Percentiles rank a stretch among this genome's conserved stretches.
Evolutionary conservation across 2,113 vertebrate species (phyloP).

Genomic region (Orientallactaga bullata): DNA sequence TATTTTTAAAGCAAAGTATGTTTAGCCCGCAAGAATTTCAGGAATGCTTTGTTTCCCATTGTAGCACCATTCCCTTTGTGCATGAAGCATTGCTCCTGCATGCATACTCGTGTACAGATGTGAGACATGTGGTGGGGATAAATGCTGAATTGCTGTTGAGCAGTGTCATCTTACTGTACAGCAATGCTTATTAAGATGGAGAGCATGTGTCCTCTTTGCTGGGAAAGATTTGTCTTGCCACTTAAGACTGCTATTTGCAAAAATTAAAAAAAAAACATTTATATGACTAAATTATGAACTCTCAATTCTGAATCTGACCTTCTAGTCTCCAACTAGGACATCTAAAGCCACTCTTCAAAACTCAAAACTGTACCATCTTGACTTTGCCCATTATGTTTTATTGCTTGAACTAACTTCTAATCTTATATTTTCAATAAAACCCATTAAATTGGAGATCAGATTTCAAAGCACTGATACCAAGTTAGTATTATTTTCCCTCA

Average conservation of each 20-base stretch:
- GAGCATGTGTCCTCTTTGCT: neutral
- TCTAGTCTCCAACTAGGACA: neutral
- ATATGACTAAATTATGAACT: constrained; percentile 31
- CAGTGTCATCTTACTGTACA: constrained; percentile 53
- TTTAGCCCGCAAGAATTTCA: constrained; percentile 70
- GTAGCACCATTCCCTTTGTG: constrained; percentile 39
- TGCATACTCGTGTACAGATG: constrained; percentile 74
- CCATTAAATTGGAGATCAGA: neutral
- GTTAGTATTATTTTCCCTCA: neutral
- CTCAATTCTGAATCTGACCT: neutral
- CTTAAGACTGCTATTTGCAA: neutral
- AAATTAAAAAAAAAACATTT: neutral
- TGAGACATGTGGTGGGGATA: constrained; percentile 78
- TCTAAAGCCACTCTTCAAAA: neutral
- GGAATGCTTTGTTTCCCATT: constrained; percentile 79
- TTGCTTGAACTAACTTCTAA: neutral
- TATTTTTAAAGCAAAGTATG: constrained; percentile 65
- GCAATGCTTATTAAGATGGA: constrained; percentile 32
- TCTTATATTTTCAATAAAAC: neutral
- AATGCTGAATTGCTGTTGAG: constrained; percentile 75
- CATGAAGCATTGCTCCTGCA: constrained; percentile 59
- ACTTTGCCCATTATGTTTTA: neutral
- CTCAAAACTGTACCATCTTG: neutral
- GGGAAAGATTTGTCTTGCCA: neutral
- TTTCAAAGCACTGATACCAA: neutral